Evolutionary conservation across 2,888 invertebrate species (phyloP).

Genomic region (Liodrosophila aerea): DNA sequence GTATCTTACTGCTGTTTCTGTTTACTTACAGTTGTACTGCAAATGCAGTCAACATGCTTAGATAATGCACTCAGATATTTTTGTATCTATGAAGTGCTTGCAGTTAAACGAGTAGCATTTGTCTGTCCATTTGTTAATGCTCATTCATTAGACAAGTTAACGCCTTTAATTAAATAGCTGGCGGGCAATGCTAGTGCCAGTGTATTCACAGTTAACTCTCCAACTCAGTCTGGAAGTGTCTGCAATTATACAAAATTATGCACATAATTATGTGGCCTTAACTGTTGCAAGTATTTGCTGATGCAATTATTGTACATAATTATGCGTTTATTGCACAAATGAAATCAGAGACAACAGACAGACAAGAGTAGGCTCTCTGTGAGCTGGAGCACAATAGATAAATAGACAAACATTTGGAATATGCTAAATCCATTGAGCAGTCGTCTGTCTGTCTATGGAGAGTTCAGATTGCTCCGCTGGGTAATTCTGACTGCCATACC

Average conservation of each 20-base stretch:
- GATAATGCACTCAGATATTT: not conserved
- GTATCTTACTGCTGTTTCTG: conserved; percentile 23
- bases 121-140: not conserved
- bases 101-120: too few species aligned
- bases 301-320: conserved; percentile 72
- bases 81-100: not conserved
- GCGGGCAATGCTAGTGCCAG: conserved; percentile 4
- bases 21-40: conserved; percentile 57
- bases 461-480: conserved; percentile 1
- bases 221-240: conserved; percentile 10
- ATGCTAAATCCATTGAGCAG: too few species aligned
- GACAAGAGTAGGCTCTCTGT: not conserved
- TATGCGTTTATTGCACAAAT: conserved; percentile 67
- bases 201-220: not conserved
- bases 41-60: conserved; percentile 34
- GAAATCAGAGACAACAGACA: conserved; percentile 30
- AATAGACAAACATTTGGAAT: conserved; percentile 1
- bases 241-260: conserved; percentile 43
- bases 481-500: conserved; percentile 6
- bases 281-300: conserved; percentile 54
- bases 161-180: conserved; percentile 64
- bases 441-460: conserved; percentile 2
- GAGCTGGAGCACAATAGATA: conserved; percentile 3
- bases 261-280: conserved; percentile 50
- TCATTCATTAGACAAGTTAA: conserved; percentile 64